Conservation (phyloP, 2,888 invertebrate species). For the Spilarctia lutea region DNA sequence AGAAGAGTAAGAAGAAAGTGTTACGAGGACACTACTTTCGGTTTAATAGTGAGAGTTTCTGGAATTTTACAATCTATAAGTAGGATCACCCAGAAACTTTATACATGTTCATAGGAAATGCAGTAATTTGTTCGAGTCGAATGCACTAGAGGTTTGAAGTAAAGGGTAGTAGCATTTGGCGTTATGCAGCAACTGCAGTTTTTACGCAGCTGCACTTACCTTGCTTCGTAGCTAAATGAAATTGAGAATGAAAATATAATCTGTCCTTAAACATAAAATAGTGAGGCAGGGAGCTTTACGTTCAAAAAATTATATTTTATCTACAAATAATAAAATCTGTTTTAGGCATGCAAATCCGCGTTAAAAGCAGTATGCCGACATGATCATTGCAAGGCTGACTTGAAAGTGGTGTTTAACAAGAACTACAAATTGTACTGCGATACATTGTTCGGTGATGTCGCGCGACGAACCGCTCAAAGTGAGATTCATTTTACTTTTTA, state of each 20-base stretch:
- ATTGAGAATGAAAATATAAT: not conserved
- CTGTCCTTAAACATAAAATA: no score
- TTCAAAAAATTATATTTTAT: conserved; percentile 16
- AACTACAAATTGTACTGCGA: conserved; percentile 11
- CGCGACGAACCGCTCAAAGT: not conserved
- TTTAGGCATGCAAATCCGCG: conserved; percentile 25
- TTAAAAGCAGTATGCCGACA: conserved; percentile 23
- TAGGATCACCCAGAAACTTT: not conserved
- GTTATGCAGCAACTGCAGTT: not conserved
- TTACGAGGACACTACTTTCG: not conserved
- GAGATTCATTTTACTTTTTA: conserved; percentile 3
- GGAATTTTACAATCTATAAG: not conserved
- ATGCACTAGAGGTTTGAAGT: not conserved
- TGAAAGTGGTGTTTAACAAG: conserved; percentile 14
- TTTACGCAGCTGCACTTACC: not conserved
- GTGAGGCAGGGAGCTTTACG: conserved; percentile 8
- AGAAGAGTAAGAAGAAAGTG: conserved; percentile 1
- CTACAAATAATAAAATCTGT: conserved; percentile 7
- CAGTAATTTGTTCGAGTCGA: not conserved
- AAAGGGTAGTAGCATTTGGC: not conserved
- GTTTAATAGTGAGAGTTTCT: conserved; percentile 15
- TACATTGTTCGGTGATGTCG: conserved; percentile 5
- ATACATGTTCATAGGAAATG: not conserved
- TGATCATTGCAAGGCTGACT: conserved; percentile 7
- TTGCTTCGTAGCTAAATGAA: not conserved